phyloP scores from a whole-genome alignment of 1,140 invertebrate species.

The Phymorhynchus buccinoides region DNA sequence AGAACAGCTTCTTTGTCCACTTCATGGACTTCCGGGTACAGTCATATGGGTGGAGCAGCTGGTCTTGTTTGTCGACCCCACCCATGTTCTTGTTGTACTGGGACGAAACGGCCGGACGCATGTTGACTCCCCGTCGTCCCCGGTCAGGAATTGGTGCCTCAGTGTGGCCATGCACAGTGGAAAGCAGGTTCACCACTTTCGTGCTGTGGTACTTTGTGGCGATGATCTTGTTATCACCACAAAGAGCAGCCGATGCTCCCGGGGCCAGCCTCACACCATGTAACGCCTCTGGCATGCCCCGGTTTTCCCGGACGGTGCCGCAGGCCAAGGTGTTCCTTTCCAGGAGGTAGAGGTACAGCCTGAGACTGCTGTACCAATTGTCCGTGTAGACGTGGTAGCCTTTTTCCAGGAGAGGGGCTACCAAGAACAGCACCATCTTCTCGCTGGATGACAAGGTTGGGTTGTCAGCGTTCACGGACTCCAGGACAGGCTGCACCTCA shows the following conservation, averaged over 20 bases:
- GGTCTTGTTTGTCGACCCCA: slow-evolving; percentile 41
- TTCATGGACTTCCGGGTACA: slow-evolving; percentile 34
- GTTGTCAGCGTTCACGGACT: not conserved
- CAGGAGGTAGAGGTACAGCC: slow-evolving; percentile 13
- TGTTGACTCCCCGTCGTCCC: slow-evolving; percentile 28
- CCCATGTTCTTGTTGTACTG: slow-evolving; percentile 42
- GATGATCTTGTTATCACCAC: slow-evolving; percentile 33
- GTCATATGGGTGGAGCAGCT: slow-evolving; percentile 39
- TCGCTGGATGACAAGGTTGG: not conserved
- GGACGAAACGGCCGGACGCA: slow-evolving; percentile 9
- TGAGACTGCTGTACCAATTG: slow-evolving; percentile 38
- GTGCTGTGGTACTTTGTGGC: slow-evolving; percentile 40
- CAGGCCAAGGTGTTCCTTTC: slow-evolving; percentile 27
- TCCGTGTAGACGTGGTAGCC: slow-evolving; percentile 38
- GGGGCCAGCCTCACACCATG: not conserved
- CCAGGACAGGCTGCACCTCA: slow-evolving; percentile 34
- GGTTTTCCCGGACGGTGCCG: slow-evolving; percentile 14
- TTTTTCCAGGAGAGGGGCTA: slow-evolving; percentile 24
- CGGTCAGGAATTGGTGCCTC: slow-evolving; percentile 34
- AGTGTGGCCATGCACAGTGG: slow-evolving; percentile 36
- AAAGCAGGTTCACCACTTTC: slow-evolving; percentile 37
- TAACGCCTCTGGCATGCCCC: not conserved
- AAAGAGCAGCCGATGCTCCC: slow-evolving; percentile 26
- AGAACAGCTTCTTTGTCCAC: slow-evolving; percentile 43
- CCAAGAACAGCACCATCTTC: slow-evolving; percentile 33